Base-by-base conservation (phyloP, 2,797 vertebrate genomes). In the Pogoniulus pusillus region DNA sequence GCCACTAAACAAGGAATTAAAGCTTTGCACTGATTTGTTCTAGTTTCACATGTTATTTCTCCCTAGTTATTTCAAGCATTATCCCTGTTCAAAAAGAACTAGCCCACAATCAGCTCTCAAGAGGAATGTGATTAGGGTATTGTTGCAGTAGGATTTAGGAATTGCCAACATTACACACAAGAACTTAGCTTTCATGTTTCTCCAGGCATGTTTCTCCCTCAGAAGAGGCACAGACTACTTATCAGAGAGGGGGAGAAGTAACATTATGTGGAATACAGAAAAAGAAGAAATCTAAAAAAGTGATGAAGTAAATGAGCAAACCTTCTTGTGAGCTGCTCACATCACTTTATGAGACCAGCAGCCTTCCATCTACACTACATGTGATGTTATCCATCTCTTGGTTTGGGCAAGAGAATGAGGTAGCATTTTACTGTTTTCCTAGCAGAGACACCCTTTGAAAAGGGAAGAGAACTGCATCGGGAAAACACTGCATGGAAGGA, bases 141-240 rank as follows among this genome's bases (percentile, higher is more conserved):
- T 92, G 58, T 34, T 87, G 57, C 62, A 57, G 53, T 16, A 87
- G 66, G 57, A 82, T 75, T 87, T 92, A 83, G 39, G 89, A 85
- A 83, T 6, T 45, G 60, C 26, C 71, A 83, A 55, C 22, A 34
- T 64, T 39, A 83, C 55, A n/a, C 51, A 82, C 7, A 81, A 55
- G 29, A 94, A 66, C 45, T 47, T 20, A 13, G 26, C 53, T 73
- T 89, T 82, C 35, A 39, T 19, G 35, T 34, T 80, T 77, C 62
- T 91, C 30, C 23, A 73, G 12, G 37, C 47, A 63, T 49, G 30
- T 22, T 79, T 82, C 47, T 70, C 20, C 32, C 24, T 45, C 12
- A 62, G 57, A 70, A 82, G 58, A 57, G 12, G 22, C 57, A 82
- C 4, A 57, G 65, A 41, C 16, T 57, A 15, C 45, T 19, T 26